Evolutionary conservation across 2,113 vertebrate genomes (phyloP).

Genomic region (Leucopternis melanops): DNA sequence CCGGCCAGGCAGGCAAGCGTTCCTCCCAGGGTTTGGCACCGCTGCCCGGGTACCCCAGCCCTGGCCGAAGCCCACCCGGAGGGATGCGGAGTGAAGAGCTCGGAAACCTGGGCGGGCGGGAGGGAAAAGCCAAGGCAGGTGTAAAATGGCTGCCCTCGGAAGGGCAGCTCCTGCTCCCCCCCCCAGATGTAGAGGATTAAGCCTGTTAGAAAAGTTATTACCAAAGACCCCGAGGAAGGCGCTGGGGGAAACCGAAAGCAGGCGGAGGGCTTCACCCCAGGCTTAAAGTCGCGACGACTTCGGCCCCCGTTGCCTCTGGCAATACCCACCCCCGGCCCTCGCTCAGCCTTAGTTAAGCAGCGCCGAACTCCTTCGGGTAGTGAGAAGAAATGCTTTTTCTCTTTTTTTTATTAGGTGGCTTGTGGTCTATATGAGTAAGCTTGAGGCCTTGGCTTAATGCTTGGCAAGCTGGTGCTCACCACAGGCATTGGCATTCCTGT

Average conservation of each 20-base stretch:
- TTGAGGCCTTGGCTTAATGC: not conserved
- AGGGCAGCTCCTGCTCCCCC: not conserved
- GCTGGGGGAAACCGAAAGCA: too few species aligned
- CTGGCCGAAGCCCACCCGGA: not conserved
- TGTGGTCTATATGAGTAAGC: too few species aligned
- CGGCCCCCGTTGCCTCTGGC: too few species aligned
- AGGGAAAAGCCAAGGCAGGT: not conserved
- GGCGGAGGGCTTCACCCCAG: too few species aligned
- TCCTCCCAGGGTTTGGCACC: not conserved
- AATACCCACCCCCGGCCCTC: too few species aligned
- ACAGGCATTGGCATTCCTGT: not conserved
- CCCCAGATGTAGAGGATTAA: not conserved
- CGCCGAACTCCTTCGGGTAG: too few species aligned
- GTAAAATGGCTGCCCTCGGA: rapidly evolving
- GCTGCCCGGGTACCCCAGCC: not conserved
- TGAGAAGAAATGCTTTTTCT: too few species aligned
- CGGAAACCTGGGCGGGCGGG: rapidly evolving
- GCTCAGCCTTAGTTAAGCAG: too few species aligned
- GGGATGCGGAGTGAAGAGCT: not conserved
- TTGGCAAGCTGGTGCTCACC: not conserved
- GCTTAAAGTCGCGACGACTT: too few species aligned
- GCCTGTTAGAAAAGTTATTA: not conserved
- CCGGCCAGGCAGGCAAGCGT: rapidly evolving
- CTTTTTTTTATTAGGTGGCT: too few species aligned
- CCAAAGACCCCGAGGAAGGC: not conserved